phyloP scores from a whole-genome alignment of 53 echinoderm and acorn worm genomes.

The Antedon mediterranea region DNA sequence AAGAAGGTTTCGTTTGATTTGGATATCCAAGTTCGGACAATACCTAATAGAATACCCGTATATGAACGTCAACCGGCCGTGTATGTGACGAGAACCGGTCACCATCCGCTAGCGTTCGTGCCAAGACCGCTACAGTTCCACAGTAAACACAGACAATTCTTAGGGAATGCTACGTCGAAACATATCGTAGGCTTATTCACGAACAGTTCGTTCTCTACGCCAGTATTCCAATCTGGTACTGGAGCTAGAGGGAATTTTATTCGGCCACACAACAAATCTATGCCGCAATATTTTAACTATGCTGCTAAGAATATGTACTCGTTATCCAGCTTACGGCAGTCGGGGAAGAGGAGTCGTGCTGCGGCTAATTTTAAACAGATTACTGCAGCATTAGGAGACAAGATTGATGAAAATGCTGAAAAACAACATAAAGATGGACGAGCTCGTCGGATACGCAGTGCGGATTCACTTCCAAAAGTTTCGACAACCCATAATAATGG shows the following conservation, averaged over 20 bases:
- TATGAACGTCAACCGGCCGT: constrained; percentile 64
- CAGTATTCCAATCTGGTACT: not conserved
- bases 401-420: constrained; percentile 30
- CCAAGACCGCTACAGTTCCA: constrained; percentile 49
- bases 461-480: not conserved
- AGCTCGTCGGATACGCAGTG: not conserved
- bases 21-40: constrained; percentile 64
- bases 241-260: constrained; percentile 5
- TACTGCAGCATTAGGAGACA: constrained; percentile 56
- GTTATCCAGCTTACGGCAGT: not conserved
- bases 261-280: constrained; percentile 1
- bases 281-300: constrained; percentile 7
- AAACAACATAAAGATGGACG: constrained; percentile 29
- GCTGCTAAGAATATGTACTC: not conserved
- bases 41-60: constrained; percentile 66
- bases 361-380: constrained; percentile 73
- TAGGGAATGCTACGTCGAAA: constrained; percentile 56
- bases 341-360: constrained; percentile 46
- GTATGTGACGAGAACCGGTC: constrained; percentile 2
- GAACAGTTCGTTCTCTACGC: not conserved
- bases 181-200: constrained; percentile 52
- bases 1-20: constrained; percentile 80
- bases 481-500: not conserved
- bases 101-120: constrained; percentile 33
- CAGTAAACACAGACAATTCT: constrained; percentile 36